phyloP scores from a whole-genome alignment of 2,797 vertebrate genomes.

The Pangasius krempfi region DNA sequence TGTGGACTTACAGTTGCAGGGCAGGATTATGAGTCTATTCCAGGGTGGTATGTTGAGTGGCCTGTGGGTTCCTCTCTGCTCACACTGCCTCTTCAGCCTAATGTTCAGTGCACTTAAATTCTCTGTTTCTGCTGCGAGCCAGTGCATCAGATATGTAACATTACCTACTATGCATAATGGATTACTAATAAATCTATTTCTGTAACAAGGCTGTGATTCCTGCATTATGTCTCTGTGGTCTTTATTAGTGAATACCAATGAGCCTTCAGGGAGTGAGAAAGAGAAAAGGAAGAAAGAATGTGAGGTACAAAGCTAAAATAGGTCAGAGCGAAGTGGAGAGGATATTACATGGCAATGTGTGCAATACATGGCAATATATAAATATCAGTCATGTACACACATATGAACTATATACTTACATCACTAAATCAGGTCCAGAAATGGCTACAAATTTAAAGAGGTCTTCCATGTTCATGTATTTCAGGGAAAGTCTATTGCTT shows the following conservation, averaged over 20 bases:
- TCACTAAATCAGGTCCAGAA: conserved; percentile 1
- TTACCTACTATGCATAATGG: conserved; percentile 62
- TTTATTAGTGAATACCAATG: conserved; percentile 61
- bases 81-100: conserved; percentile 49
- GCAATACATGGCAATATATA: no score
- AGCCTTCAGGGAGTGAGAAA: conserved; percentile 40
- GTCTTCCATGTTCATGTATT: neutral
- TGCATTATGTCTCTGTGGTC: conserved; percentile 56
- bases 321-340: conserved; percentile 28
- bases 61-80: conserved; percentile 47
- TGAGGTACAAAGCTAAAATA: conserved; percentile 36
- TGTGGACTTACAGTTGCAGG: conserved; percentile 43
- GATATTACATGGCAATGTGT: conserved; percentile 24
- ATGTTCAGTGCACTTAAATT: conserved; percentile 58
- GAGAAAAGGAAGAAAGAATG: conserved; percentile 19
- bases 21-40: conserved; percentile 51
- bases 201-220: conserved; percentile 53
- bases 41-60: conserved; percentile 54
- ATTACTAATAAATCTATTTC: conserved; percentile 64
- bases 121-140: conserved; percentile 51
- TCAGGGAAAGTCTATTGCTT: neutral
- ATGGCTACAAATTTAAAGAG: neutral
- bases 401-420: neutral
- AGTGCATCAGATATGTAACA: conserved; percentile 60
- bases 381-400: no score